Conservation (phyloP, 2,888 invertebrate species). For the Brachypalpus laphriformis region DNA sequence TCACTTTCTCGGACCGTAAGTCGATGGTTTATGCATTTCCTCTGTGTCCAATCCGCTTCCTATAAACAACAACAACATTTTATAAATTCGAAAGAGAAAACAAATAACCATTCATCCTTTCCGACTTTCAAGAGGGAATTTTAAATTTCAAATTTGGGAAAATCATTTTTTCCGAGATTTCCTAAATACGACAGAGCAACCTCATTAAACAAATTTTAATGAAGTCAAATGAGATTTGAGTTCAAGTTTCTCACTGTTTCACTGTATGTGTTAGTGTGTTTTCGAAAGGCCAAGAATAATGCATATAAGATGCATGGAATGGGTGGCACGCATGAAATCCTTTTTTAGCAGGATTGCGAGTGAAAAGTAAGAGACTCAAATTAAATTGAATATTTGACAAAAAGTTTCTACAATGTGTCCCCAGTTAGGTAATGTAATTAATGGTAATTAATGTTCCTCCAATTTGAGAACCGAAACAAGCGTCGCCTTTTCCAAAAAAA, state of each 20-base stretch:
- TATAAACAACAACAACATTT: background rate
- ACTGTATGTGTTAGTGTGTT: background rate
- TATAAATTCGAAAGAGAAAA: background rate
- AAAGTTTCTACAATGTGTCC: background rate
- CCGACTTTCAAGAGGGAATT: background rate
- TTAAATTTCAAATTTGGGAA: background rate
- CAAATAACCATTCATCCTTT: background rate
- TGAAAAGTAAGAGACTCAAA: background rate
- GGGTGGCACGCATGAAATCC: background rate
- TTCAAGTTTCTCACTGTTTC: background rate
- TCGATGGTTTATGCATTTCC: constrained; percentile 18
- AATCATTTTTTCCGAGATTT: background rate
- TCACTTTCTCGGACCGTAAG: constrained; percentile 5
- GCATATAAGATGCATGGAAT: background rate
- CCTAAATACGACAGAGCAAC: background rate
- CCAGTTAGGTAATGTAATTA: background rate
- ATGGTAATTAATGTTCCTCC: constrained; percentile 1
- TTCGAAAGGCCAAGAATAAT: background rate
- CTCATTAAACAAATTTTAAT: constrained; percentile 1
- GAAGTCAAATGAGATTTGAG: background rate
- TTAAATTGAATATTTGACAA: background rate
- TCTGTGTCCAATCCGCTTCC: background rate
- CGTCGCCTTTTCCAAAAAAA: background rate
- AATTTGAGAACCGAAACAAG: background rate
- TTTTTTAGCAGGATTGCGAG: background rate